phyloP scores from a whole-genome alignment of 2,113 vertebrate genomes.

The Silurus meridionalis region DNA sequence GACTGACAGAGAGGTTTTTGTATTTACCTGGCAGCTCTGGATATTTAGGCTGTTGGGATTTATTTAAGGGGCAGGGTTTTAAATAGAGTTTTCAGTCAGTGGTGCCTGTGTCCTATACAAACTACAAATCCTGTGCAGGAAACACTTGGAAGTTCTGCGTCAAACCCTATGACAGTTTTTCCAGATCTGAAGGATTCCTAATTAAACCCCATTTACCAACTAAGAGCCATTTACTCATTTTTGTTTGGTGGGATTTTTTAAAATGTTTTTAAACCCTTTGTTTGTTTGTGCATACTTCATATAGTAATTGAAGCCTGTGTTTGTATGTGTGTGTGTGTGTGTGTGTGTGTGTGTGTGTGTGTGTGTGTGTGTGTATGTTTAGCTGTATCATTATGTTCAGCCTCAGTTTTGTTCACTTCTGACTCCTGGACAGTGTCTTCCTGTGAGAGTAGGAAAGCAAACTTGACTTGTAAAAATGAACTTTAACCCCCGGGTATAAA shows the following conservation, averaged over 20 bases:
- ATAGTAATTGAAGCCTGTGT: not conserved
- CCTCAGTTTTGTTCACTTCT: constrained; percentile 26
- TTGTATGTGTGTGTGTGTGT: constrained; percentile 2
- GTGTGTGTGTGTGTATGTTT: constrained; percentile 12
- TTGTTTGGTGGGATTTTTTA: not conserved
- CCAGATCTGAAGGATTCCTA: no score
- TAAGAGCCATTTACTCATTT: not conserved
- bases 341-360: not conserved
- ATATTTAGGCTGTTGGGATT: not conserved
- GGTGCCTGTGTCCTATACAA: constrained; percentile 4
- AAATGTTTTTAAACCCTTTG: not conserved
- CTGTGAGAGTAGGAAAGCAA: constrained; percentile 32
- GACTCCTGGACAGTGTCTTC: constrained; percentile 54
- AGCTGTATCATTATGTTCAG: constrained; percentile 17
- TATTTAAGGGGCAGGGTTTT: constrained; percentile 3
- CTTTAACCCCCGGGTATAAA: constrained; percentile 52
- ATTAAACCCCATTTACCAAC: not conserved
- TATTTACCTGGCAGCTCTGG: not conserved
- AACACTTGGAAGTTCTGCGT: not conserved
- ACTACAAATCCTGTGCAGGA: not conserved
- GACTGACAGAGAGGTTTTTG: constrained; percentile 27
- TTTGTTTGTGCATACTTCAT: not conserved
- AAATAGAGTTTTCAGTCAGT: constrained; percentile 10
- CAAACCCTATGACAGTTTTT: not conserved
- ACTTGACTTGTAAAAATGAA: constrained; percentile 52